phyloP scores from a whole-genome alignment of 1,140 invertebrate genomes.

The Trinorchestia longiramus region DNA sequence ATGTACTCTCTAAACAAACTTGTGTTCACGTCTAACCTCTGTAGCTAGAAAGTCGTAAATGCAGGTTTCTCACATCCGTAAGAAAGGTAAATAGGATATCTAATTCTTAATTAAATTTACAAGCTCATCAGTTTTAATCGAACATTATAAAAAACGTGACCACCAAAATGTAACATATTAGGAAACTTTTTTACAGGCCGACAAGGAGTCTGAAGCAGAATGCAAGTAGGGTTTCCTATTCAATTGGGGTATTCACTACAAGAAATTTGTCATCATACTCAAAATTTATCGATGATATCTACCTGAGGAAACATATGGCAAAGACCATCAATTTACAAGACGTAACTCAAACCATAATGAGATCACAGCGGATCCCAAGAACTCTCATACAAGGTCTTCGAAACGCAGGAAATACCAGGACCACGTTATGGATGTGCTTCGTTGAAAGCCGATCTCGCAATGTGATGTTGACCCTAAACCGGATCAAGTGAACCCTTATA shows the following conservation, averaged over 20 bases:
- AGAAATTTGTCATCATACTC: not conserved
- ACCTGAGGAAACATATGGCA: not conserved
- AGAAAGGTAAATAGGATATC: not conserved
- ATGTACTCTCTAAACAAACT: not conserved
- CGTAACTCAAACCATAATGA: not conserved
- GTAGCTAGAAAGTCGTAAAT: not conserved
- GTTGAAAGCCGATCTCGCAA: not conserved
- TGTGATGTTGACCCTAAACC: not conserved
- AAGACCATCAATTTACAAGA: not conserved
- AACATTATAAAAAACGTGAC: not conserved
- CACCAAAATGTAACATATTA: not conserved
- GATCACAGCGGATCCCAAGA: not conserved
- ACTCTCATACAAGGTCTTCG: not conserved
- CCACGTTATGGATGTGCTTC: not conserved
- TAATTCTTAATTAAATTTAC: no score
- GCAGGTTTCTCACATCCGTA: not conserved
- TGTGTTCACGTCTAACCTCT: not conserved
- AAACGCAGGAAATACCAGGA: slow-evolving; percentile 10
- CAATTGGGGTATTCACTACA: not conserved
- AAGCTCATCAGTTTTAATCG: not conserved
- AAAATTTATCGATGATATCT: not conserved
- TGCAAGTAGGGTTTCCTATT: not conserved
- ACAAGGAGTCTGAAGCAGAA: not conserved
- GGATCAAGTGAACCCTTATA: slow-evolving; percentile 14
- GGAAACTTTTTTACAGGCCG: not conserved